phyloP scores from a whole-genome alignment of 2,113 vertebrate species.

The Alligator mississippiensis region DNA sequence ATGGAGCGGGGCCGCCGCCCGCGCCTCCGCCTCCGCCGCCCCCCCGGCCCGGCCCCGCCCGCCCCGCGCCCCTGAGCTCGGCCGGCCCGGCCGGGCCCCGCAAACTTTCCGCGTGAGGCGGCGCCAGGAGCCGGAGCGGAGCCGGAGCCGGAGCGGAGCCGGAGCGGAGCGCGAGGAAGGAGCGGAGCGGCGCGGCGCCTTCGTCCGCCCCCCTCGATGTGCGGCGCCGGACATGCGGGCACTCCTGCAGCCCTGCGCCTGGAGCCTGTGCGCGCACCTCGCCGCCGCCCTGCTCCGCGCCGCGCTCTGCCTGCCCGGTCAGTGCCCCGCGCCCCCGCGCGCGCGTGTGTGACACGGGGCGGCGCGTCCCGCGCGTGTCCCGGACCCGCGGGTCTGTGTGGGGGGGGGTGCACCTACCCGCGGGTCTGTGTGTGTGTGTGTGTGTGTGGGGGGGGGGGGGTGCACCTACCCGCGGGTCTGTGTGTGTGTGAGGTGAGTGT shows the following conservation, averaged over 20 bases:
- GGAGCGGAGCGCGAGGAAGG: no score
- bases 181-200: background rate
- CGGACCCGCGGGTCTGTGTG: background rate
- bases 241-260: slow-evolving; percentile 93
- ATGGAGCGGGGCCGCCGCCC: slow-evolving; percentile 81
- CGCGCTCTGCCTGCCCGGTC: slow-evolving; percentile 93
- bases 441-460: no score
- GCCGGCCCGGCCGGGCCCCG: background rate
- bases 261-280: slow-evolving; percentile 90
- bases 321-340: no score
- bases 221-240: slow-evolving; percentile 93
- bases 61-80: slow-evolving; percentile 12
- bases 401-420: no score
- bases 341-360: background rate
- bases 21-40: slow-evolving; percentile 45
- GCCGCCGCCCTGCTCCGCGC: slow-evolving; percentile 86
- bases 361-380: slow-evolving; percentile 2
- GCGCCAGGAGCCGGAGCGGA: no score
- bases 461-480: no score
- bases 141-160: no score
- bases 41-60: slow-evolving; percentile 38
- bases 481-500: no score
- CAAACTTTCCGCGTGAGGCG: background rate
- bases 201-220: slow-evolving; percentile 82
- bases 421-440: no score